phyloP scores from a whole-genome alignment of 1,140 invertebrate genomes.

The Prorops nasuta region DNA sequence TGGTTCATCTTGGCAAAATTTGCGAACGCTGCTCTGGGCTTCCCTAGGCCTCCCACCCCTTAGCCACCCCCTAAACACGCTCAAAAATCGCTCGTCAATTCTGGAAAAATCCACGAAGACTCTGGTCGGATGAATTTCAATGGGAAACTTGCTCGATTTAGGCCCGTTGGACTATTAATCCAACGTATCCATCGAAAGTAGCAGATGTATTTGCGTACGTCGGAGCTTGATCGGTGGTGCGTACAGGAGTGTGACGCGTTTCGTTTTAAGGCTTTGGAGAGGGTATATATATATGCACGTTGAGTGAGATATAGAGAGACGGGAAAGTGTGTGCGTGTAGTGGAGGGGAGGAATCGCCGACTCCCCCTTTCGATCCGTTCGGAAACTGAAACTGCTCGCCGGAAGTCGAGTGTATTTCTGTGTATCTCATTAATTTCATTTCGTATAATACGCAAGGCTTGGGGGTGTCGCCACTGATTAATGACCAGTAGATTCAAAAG shows the following conservation, averaged over 20 bases:
- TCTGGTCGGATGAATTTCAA: too few relatives aligned
- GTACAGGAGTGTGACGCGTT: conserved; percentile 1
- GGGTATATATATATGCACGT: conserved; percentile 12
- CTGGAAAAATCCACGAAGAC: too few relatives aligned
- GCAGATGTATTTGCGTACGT: background rate
- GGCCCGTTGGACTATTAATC: too few relatives aligned
- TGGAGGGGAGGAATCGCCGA: too few relatives aligned
- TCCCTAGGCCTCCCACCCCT: too few relatives aligned
- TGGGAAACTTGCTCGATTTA: too few relatives aligned
- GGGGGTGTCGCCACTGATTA: conserved; percentile 43
- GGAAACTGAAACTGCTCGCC: conserved; percentile 20
- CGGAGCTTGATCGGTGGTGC: conserved; percentile 1
- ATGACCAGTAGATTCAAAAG: conserved; percentile 38
- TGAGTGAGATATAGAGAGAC: conserved; percentile 7
- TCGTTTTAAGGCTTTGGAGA: conserved; percentile 11
- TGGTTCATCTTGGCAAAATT: too few relatives aligned
- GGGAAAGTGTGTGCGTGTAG: conserved; percentile 34
- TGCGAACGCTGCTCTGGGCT: too few relatives aligned
- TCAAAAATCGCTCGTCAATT: too few relatives aligned
- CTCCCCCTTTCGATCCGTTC: too few relatives aligned
- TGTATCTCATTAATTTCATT: conserved; percentile 59
- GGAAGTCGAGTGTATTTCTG: conserved; percentile 56
- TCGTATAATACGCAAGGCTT: conserved; percentile 48
- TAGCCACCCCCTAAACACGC: too few relatives aligned
- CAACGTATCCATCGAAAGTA: too few relatives aligned